Conservation (phyloP, 2,888 invertebrate genomes). For the Agrilus cyanescens region DNA sequence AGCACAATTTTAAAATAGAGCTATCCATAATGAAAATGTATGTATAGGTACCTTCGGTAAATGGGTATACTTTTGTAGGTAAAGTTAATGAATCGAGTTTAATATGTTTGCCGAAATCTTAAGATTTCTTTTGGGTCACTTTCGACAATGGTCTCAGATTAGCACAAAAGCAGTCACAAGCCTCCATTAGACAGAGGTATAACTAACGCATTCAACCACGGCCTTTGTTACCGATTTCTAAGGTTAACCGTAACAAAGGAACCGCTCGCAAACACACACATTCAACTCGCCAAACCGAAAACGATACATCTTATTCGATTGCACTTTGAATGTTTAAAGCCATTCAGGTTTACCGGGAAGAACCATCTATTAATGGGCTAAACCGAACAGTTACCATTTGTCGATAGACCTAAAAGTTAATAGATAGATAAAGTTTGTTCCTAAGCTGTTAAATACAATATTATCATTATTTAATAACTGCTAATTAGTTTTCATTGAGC, state of each 20-base stretch:
- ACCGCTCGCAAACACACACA: slow-evolving; percentile 11
- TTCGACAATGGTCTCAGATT: slow-evolving; percentile 14
- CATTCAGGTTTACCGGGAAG: slow-evolving; percentile 14
- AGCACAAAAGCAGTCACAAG: slow-evolving; percentile 18
- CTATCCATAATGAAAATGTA: too few species aligned
- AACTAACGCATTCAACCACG: slow-evolving; percentile 18
- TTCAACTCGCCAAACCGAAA: slow-evolving; percentile 16
- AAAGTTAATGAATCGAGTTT: too few species aligned
- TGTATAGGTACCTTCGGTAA: too few species aligned
- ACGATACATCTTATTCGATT: slow-evolving; percentile 20
- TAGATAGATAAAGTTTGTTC: too few species aligned
- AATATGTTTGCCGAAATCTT: too few species aligned
- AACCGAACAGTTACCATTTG: neutral
- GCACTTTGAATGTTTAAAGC: slow-evolving; percentile 14
- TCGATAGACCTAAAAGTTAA: too few species aligned
- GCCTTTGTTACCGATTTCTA: slow-evolving; percentile 18
- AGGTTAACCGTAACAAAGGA: slow-evolving; percentile 13
- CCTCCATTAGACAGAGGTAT: slow-evolving; percentile 19
- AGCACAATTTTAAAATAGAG: too few species aligned
- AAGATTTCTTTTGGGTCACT: slow-evolving; percentile 7
- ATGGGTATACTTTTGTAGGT: too few species aligned
- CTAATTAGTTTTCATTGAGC: neutral
- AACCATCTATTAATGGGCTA: slow-evolving; percentile 10
- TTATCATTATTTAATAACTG: too few species aligned
- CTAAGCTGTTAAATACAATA: too few species aligned